These are phyloP conservation scores for Hetaerina americana DNA, from an alignment of 1,140 invertebrate genomes.

Conservation along the genomic window DNA sequence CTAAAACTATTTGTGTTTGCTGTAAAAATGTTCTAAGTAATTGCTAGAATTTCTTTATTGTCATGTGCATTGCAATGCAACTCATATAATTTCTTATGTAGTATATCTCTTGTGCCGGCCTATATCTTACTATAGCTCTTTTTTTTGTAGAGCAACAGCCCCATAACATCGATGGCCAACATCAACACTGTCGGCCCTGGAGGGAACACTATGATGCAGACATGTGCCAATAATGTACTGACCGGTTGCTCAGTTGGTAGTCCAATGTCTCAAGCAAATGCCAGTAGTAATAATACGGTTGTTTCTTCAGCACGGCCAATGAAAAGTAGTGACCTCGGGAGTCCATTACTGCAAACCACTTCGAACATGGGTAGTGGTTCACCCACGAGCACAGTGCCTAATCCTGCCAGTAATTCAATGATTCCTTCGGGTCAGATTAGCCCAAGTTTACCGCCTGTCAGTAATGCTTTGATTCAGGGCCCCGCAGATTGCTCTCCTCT, in stretches of 20 bases:
- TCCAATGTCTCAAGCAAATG: constrained; percentile 4
- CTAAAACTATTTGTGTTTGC: too few relatives aligned
- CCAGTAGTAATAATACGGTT: not conserved
- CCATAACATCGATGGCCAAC: constrained; percentile 11
- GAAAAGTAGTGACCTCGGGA: constrained; percentile 13
- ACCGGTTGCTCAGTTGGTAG: constrained; percentile 10
- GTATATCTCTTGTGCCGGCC: too few relatives aligned
- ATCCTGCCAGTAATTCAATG: constrained; percentile 16
- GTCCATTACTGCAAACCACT: not conserved
- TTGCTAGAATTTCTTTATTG: too few relatives aligned
- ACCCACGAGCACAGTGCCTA: not conserved
- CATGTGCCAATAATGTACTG: constrained; percentile 14
- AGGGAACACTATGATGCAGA: constrained; percentile 15
- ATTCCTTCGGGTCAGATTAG: constrained; percentile 8
- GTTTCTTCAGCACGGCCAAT: constrained; percentile 15
- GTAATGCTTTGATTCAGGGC: constrained; percentile 11
- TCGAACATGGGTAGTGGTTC: not conserved
- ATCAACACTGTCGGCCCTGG: constrained; percentile 12
- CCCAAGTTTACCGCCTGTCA: constrained; percentile 9
- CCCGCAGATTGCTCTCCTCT: not conserved
- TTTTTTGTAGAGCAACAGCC: constrained; percentile 8
- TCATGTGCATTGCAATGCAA: too few relatives aligned
- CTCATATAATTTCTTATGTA: too few relatives aligned
- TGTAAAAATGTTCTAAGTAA: too few relatives aligned
- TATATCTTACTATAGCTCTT: too few relatives aligned